phyloP scores from a whole-genome alignment of 2,888 invertebrate species.

The Tipula confusa region DNA sequence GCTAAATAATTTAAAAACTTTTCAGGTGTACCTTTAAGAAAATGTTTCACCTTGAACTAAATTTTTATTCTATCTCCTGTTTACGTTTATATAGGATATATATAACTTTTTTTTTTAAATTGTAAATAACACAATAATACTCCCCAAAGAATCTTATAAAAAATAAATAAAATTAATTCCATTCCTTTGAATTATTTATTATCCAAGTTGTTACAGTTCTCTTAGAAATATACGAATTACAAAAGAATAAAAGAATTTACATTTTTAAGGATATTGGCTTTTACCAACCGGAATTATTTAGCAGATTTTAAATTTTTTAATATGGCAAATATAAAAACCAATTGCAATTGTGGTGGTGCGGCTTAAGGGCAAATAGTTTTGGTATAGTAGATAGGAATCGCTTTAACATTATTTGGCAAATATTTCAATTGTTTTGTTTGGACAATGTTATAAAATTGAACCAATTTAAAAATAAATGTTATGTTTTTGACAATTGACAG shows the following conservation, averaged over 20 bases:
- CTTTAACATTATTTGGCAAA: too few species aligned
- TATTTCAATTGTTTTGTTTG: too few species aligned
- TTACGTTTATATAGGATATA: background rate
- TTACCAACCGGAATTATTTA: background rate
- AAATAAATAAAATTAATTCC: background rate
- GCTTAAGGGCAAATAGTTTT: too few species aligned
- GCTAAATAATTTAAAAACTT: background rate
- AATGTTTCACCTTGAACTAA: background rate
- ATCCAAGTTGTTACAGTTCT: background rate
- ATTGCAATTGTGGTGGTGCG: too few species aligned
- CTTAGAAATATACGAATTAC: background rate
- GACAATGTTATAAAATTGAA: too few species aligned
- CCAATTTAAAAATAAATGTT: too few species aligned
- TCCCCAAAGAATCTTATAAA: background rate
- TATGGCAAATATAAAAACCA: too few species aligned
- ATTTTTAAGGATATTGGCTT: background rate
- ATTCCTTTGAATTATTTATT: constrained; percentile 5
- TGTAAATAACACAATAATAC: background rate
- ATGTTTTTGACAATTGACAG: too few species aligned
- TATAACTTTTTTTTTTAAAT: background rate
- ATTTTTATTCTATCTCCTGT: background rate
- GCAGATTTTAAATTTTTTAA: background rate
- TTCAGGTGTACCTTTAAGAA: background rate
- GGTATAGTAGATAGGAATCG: too few species aligned
- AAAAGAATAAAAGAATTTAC: background rate